Conservation (phyloP, 2,797 vertebrate genomes). For the Hippopotamyrus pictus region DNA sequence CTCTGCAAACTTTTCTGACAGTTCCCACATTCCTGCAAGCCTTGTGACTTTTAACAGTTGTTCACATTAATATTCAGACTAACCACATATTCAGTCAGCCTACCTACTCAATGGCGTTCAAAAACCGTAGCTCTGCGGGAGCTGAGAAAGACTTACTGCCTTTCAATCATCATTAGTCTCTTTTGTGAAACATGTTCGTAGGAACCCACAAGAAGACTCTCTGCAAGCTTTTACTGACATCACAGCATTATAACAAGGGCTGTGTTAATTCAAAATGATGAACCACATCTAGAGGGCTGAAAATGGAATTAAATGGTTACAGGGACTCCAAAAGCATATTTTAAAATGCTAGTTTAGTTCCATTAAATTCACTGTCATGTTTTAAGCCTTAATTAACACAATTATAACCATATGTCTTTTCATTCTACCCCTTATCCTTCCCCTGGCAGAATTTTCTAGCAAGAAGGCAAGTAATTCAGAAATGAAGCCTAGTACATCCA, state of each 20-base stretch:
- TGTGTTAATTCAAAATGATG: conserved; percentile 18
- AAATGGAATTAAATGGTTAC: conserved; percentile 12
- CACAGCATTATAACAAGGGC: not conserved
- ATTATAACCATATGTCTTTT: conserved; percentile 36
- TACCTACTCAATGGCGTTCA: not conserved
- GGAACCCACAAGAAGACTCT: not conserved
- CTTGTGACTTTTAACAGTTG: not conserved
- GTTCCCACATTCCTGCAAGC: not conserved
- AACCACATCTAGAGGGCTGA: not conserved
- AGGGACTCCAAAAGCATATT: conserved; percentile 4
- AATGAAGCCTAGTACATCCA: conserved; percentile 52
- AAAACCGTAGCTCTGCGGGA: not conserved
- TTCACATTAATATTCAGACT: conserved; percentile 1
- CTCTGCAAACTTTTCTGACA: not conserved
- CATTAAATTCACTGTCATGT: conserved; percentile 40
- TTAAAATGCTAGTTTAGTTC: conserved; percentile 33
- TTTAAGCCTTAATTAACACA: conserved; percentile 36
- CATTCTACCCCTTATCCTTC: conserved; percentile 13
- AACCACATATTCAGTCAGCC: not conserved
- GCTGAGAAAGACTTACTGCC: not conserved
- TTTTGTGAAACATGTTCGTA: not conserved
- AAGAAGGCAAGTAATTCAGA: conserved; percentile 40
- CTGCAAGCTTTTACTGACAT: not conserved
- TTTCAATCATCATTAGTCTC: not conserved
- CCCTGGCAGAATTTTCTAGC: conserved; percentile 26